These are phyloP conservation scores for Cephus nigrinus DNA, from an alignment of 2,888 invertebrate species.

Conservation along the genomic window DNA sequence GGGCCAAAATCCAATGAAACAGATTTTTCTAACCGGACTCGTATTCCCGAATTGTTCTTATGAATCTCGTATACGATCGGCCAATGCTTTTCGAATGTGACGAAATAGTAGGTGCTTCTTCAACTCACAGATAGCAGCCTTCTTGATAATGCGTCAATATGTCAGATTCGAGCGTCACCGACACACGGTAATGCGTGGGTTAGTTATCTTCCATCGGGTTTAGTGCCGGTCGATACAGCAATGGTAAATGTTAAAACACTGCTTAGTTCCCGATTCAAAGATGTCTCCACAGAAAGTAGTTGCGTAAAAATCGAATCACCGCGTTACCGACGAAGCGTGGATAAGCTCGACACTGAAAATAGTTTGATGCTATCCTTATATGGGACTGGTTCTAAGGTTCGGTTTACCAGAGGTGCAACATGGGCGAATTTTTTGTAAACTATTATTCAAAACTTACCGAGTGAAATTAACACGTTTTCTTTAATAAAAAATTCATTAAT, in stretches of 20 bases:
- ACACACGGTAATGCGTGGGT: not conserved
- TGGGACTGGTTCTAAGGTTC: conserved; percentile 15
- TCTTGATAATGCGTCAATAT: too few relatives aligned
- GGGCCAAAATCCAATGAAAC: too few relatives aligned
- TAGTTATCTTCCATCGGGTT: not conserved
- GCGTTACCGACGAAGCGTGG: not conserved
- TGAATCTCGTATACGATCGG: too few relatives aligned
- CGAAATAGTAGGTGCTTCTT: too few relatives aligned
- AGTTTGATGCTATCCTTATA: conserved; percentile 16
- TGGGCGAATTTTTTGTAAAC: not conserved
- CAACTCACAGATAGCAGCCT: too few relatives aligned
- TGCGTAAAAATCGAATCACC: not conserved
- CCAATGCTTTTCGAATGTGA: too few relatives aligned
- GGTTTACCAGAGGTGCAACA: conserved; percentile 13
- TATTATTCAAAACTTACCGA: not conserved
- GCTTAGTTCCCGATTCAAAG: not conserved
- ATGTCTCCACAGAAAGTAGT: not conserved
- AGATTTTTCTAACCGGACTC: too few relatives aligned
- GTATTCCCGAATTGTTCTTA: too few relatives aligned
- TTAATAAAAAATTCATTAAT: not conserved
- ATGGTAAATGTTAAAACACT: not conserved
- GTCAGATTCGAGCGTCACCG: not conserved
- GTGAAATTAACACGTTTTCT: not conserved
- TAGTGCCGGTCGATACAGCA: not conserved
- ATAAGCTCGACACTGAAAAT: conserved; percentile 10